A percentile compares a stretch with the other conserved stretches of the same genome.
These are phyloP conservation scores for Poeciliopsis occidentalis DNA, from an alignment of 2,113 vertebrate genomes.

Conservation along the genomic window DNA sequence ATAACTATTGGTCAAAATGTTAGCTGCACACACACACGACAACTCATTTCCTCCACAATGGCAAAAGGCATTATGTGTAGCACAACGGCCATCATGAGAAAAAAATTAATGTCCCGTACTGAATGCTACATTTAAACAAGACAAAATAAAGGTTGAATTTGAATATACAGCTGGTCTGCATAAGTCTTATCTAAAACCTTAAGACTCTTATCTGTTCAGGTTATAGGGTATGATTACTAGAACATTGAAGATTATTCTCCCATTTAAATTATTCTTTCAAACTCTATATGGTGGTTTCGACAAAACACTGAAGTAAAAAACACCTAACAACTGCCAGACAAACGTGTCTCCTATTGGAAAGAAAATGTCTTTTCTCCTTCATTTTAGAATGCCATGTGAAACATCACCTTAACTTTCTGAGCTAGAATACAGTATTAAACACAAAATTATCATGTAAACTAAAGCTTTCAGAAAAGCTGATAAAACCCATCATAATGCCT, in stretches of 20 bases:
- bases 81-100: neutral
- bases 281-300: constrained; percentile 37
- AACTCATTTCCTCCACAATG: too few relatives aligned
- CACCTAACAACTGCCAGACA: constrained; percentile 13
- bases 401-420: constrained; percentile 16
- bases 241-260: too few relatives aligned
- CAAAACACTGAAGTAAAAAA: constrained; percentile 38
- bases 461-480: constrained; percentile 83
- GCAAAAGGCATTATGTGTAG: neutral
- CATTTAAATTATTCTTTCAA: constrained; percentile 9
- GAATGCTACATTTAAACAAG: too few relatives aligned
- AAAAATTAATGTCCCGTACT: neutral
- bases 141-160: too few relatives aligned
- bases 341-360: constrained; percentile 22
- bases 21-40: neutral
- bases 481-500: constrained; percentile 90
- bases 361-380: neutral
- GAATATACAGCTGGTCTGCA: neutral
- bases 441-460: constrained; percentile 68
- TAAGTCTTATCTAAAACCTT: neutral
- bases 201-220: too few relatives aligned
- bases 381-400: constrained; percentile 20
- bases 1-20: too few relatives aligned
- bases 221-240: too few relatives aligned
- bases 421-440: constrained; percentile 50